These are phyloP conservation scores for Ptychadena robeensis DNA, from an alignment of 2,797 vertebrate species.

Conservation along the genomic window DNA sequence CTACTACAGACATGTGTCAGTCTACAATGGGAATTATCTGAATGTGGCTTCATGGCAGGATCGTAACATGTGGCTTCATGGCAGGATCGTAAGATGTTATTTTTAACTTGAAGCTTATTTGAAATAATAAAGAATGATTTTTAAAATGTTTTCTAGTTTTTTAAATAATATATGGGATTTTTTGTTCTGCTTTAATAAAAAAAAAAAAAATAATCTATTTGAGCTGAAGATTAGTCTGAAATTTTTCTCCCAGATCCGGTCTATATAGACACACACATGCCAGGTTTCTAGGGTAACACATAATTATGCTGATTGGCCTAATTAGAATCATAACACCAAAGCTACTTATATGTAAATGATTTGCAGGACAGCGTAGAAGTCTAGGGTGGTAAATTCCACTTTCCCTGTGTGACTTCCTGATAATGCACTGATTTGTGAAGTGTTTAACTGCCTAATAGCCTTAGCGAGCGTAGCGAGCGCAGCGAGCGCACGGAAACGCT, in stretches of 20 bases:
- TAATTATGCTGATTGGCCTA: constrained; percentile 60
- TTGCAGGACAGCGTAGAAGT: background rate
- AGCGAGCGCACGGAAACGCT: too few relatives aligned
- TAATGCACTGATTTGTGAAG: background rate
- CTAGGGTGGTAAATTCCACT: background rate
- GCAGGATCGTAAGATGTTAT: too few relatives aligned
- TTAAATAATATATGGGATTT: too few relatives aligned
- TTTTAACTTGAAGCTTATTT: too few relatives aligned
- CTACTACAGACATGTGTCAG: too few relatives aligned
- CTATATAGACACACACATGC: constrained; percentile 36
- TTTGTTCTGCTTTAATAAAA: too few relatives aligned
- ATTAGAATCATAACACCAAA: constrained; percentile 54
- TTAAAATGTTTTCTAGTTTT: too few relatives aligned
- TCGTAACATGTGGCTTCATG: too few relatives aligned
- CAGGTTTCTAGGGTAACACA: constrained; percentile 59
- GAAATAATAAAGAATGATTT: too few relatives aligned
- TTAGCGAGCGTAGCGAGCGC: background rate
- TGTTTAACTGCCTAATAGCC: constrained; percentile 13
- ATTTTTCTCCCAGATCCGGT: constrained; percentile 29
- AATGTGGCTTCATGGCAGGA: too few relatives aligned
- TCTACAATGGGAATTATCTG: too few relatives aligned
- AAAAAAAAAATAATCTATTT: too few relatives aligned
- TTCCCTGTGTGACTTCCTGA: background rate
- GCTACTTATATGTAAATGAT: constrained; percentile 54
- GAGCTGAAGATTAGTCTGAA: constrained; percentile 6